Conservation (phyloP, 2,113 vertebrate species). For the Sinosuthora webbiana region DNA sequence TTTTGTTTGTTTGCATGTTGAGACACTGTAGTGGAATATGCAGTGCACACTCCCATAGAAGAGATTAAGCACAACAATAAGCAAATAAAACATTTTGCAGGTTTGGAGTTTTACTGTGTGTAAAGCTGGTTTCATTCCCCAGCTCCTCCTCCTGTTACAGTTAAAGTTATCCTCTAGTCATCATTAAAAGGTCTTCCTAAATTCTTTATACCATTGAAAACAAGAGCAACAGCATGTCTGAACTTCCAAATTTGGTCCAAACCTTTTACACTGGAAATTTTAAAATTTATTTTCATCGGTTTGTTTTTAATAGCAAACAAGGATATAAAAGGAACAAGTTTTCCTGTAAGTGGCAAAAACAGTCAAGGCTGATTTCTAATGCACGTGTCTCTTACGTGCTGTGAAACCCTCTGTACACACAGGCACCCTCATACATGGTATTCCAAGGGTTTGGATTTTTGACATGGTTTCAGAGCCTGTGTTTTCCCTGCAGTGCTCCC, state of each 20-base stretch:
- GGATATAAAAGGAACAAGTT: not conserved
- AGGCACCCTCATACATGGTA: not conserved
- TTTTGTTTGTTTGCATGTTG: not conserved
- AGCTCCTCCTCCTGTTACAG: not conserved
- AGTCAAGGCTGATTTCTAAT: not conserved
- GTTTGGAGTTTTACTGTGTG: not conserved
- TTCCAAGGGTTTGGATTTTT: not conserved
- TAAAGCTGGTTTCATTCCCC: not conserved
- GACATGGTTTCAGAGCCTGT: not conserved
- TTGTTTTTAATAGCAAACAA: not conserved
- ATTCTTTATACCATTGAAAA: not conserved
- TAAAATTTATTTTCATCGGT: not conserved
- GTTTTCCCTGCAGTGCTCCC: not conserved
- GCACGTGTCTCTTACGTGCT: not conserved
- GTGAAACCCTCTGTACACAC: not conserved
- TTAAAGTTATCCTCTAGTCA: not conserved
- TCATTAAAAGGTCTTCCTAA: not conserved
- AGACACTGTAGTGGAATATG: not conserved
- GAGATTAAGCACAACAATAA: not conserved
- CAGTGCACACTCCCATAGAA: not conserved
- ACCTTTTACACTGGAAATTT: not conserved
- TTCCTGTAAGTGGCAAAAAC: not conserved
- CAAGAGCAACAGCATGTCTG: not conserved
- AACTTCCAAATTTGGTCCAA: not conserved
- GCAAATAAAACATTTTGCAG: not conserved